These are phyloP conservation scores for Anastrepha obliqua DNA, from an alignment of 1,140 invertebrate genomes.

Conservation along the genomic window DNA sequence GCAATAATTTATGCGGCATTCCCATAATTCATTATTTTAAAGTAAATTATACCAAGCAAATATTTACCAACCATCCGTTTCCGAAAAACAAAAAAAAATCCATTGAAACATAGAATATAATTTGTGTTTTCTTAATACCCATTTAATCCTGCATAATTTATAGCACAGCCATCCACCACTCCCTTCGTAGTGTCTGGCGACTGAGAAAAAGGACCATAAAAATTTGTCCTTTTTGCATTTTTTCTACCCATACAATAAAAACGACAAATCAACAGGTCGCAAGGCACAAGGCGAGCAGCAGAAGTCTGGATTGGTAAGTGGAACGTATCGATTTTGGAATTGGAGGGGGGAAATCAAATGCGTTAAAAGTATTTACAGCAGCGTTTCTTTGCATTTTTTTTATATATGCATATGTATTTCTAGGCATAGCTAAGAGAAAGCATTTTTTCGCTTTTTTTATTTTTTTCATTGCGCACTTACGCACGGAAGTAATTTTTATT, in stretches of 20 bases:
- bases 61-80: background rate
- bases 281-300: background rate
- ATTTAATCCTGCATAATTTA: constrained; percentile 57
- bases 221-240: constrained; percentile 4
- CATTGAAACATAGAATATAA: constrained; percentile 39
- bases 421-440: too few species aligned
- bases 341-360: background rate
- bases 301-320: background rate
- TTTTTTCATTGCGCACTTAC: constrained; percentile 15
- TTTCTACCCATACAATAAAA: background rate
- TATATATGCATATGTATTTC: background rate
- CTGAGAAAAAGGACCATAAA: constrained; percentile 32
- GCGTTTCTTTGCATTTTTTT: constrained; percentile 36
- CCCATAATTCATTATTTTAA: constrained; percentile 21
- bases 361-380: constrained; percentile 22
- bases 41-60: constrained; percentile 8
- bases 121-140: constrained; percentile 54
- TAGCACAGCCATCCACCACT: background rate
- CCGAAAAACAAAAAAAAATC: background rate
- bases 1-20: background rate
- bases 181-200: background rate
- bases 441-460: constrained; percentile 3
- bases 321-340: background rate
- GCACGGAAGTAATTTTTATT: constrained; percentile 74
- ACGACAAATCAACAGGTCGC: constrained; percentile 41